phyloP scores from a whole-genome alignment of 2,797 vertebrate species.

The Falco peregrinus region DNA sequence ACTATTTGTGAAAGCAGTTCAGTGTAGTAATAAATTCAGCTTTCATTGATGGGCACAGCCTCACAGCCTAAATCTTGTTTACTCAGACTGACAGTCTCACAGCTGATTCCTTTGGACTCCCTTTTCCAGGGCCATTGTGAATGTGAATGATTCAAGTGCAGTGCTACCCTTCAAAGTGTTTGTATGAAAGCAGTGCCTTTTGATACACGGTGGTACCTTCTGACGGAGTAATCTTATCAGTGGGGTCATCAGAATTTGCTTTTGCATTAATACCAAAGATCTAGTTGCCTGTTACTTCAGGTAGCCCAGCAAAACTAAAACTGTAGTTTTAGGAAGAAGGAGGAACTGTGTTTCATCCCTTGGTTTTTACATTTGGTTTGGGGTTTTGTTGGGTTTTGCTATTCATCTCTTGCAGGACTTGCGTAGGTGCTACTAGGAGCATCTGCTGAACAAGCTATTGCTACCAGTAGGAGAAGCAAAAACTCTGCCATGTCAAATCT shows the following conservation, averaged over 20 bases:
- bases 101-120: neutral
- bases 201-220: neutral
- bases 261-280: neutral
- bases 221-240: neutral
- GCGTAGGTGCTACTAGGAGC: neutral
- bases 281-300: neutral
- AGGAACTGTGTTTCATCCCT: neutral
- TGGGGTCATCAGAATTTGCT: neutral
- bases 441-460: neutral
- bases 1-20: neutral
- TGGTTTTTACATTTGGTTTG: neutral
- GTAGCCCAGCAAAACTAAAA: neutral
- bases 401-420: neutral
- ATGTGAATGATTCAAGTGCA: neutral
- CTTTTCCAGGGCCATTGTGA: neutral
- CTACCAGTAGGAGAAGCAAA: neutral
- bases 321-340: no score
- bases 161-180: rapidly evolving
- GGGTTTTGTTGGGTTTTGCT: neutral
- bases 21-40: neutral
- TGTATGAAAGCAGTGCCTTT: neutral
- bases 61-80: neutral
- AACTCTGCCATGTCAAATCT: neutral
- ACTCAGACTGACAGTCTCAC: neutral
- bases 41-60: neutral